Evolutionary conservation across 2,888 invertebrate genomes (phyloP).

Genomic region (Tachina fera): DNA sequence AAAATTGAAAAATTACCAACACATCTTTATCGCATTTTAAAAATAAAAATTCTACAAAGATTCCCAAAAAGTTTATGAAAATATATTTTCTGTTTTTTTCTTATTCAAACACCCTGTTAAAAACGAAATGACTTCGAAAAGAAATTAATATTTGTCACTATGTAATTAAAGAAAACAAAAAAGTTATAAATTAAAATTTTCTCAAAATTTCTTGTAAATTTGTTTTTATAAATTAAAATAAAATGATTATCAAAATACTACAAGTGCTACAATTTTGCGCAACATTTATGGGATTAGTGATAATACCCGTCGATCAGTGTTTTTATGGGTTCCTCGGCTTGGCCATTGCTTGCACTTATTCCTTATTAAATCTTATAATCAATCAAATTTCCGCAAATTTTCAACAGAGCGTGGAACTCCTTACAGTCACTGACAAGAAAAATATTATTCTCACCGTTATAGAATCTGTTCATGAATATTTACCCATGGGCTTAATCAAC

Average conservation of each 20-base stretch:
- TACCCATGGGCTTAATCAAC: constrained; percentile 39
- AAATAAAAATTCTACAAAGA: too few relatives aligned
- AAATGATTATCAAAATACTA: constrained; percentile 47
- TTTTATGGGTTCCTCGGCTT: constrained; percentile 43
- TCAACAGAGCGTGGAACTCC: neutral
- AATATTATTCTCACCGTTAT: neutral
- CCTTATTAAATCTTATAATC: constrained; percentile 29
- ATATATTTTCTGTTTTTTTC: too few relatives aligned
- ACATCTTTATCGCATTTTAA: too few relatives aligned
- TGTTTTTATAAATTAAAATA: too few relatives aligned
- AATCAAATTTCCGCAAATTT: neutral
- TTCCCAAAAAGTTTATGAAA: too few relatives aligned
- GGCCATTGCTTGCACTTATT: constrained; percentile 35
- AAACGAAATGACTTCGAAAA: too few relatives aligned
- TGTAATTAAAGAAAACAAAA: too few relatives aligned
- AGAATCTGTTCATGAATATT: constrained; percentile 42
- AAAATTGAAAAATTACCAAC: too few relatives aligned
- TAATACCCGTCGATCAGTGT: constrained; percentile 48
- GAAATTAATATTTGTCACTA: too few relatives aligned
- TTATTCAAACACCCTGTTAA: too few relatives aligned
- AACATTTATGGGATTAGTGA: neutral
- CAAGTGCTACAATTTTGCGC: constrained; percentile 21
- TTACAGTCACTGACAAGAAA: neutral
- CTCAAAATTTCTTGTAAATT: neutral
- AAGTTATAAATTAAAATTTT: too few relatives aligned